A percentile compares a stretch with the other conserved stretches of the same genome.
Evolutionary conservation across 2,113 vertebrate species (phyloP).

Genomic region (Butorides virescens): DNA sequence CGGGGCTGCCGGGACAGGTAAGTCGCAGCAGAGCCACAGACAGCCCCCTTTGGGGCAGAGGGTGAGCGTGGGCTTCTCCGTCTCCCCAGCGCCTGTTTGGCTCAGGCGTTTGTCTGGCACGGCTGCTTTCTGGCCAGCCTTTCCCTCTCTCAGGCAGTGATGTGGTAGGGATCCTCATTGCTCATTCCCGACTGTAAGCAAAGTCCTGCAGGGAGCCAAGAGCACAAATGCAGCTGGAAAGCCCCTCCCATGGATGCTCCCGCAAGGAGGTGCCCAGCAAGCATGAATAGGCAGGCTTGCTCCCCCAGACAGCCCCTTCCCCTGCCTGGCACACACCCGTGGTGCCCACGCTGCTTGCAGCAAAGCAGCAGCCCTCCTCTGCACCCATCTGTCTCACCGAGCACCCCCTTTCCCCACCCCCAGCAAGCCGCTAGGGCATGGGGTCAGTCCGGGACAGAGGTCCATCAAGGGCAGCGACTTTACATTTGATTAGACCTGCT

Average conservation of each 20-base stretch:
- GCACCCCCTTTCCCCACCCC: not conserved
- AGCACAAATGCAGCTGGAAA: not conserved
- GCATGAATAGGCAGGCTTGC: accelerated
- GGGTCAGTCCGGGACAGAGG: accelerated
- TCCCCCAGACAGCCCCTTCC: not conserved
- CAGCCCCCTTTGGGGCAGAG: no score
- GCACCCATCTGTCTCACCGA: not conserved
- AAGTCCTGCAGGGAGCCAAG: not conserved
- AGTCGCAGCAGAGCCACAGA: not conserved
- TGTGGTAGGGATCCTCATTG: not conserved
- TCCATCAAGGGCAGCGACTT: not conserved
- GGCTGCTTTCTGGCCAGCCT: not conserved
- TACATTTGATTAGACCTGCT: not conserved
- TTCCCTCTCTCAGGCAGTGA: not conserved
- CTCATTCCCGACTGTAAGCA: not conserved
- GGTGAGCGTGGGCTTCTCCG: not conserved
- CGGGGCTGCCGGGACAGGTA: not conserved
- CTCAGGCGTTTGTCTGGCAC: not conserved
- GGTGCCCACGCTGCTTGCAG: not conserved
- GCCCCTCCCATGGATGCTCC: accelerated
- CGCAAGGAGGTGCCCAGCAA: not conserved
- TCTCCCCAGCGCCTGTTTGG: not conserved
- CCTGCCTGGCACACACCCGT: not conserved
- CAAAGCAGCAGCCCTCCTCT: not conserved
- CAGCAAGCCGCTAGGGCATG: accelerated